Evolutionary conservation across 2,797 vertebrate species (phyloP).

Genomic region (Sebastes matsubarae): DNA sequence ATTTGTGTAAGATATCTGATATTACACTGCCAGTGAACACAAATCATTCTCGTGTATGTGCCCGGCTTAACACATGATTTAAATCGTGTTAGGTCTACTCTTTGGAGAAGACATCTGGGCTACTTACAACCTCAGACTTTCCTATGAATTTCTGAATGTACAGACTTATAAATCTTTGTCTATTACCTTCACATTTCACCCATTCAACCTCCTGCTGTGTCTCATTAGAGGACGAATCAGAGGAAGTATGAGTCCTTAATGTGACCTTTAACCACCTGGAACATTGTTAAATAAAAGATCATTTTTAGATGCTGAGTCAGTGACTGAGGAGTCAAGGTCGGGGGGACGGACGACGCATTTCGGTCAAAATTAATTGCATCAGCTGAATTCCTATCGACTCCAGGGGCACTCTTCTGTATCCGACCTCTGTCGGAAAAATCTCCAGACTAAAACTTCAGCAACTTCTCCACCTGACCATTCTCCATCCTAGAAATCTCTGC

Average conservation of each 20-base stretch:
- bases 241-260: neutral
- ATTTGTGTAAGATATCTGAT: neutral
- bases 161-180: neutral
- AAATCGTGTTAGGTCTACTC: too few relatives aligned
- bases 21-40: neutral
- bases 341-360: neutral
- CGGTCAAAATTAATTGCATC: neutral
- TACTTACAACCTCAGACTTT: neutral
- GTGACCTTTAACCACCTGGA: slow-evolving; percentile 1
- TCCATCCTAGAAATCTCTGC: neutral
- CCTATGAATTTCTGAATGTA: neutral
- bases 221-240: neutral
- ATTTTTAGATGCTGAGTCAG: slow-evolving; percentile 1
- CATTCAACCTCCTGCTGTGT: neutral
- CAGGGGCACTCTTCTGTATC: neutral
- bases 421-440: neutral
- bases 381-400: neutral
- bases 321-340: neutral
- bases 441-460: neutral
- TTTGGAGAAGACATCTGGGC: neutral
- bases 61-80: neutral
- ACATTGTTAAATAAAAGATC: neutral
- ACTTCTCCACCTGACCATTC: neutral
- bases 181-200: neutral
- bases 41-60: neutral